Evolutionary conservation across 2,113 vertebrate species (phyloP).

Genomic region (Hiodon tergisus): DNA sequence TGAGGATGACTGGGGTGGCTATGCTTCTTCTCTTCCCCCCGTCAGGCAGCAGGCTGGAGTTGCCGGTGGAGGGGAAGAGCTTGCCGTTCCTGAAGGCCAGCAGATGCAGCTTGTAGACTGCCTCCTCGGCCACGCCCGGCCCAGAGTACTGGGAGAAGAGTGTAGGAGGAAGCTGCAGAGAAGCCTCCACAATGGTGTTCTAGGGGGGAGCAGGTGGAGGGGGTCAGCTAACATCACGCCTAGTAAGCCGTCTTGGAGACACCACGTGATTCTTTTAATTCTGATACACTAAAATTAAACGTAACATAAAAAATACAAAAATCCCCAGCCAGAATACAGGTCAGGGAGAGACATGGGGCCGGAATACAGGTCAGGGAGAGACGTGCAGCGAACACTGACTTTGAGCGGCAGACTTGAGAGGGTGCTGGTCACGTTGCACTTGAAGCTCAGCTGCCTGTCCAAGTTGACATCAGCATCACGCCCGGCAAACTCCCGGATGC

Average conservation of each 20-base stretch:
- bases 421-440: slow-evolving; percentile 88
- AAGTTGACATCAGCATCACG: slow-evolving; percentile 70
- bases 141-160: slow-evolving; percentile 71
- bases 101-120: slow-evolving; percentile 81
- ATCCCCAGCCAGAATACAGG: too few relatives aligned
- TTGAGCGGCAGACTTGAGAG: slow-evolving; percentile 84
- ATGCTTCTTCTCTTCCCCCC: slow-evolving; percentile 82
- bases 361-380: neutral
- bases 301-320: too few relatives aligned
- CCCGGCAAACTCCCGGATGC: slow-evolving; percentile 61
- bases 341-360: too few relatives aligned
- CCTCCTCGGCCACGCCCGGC: slow-evolving; percentile 70
- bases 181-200: slow-evolving; percentile 89
- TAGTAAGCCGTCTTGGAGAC: neutral
- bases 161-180: slow-evolving; percentile 84
- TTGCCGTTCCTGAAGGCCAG: slow-evolving; percentile 93
- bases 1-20: slow-evolving; percentile 86
- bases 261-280: too few relatives aligned
- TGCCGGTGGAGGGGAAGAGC: slow-evolving; percentile 88
- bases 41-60: slow-evolving; percentile 76
- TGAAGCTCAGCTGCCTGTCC: slow-evolving; percentile 91
- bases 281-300: too few relatives aligned
- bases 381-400: slow-evolving; percentile 50
- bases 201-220: slow-evolving; percentile 38
- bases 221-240: neutral